Evolutionary conservation across 2,113 vertebrate species (phyloP), one percentile per base, ranked within the genome.

Genomic region (Tympanuchus pallidicinctus): DNA sequence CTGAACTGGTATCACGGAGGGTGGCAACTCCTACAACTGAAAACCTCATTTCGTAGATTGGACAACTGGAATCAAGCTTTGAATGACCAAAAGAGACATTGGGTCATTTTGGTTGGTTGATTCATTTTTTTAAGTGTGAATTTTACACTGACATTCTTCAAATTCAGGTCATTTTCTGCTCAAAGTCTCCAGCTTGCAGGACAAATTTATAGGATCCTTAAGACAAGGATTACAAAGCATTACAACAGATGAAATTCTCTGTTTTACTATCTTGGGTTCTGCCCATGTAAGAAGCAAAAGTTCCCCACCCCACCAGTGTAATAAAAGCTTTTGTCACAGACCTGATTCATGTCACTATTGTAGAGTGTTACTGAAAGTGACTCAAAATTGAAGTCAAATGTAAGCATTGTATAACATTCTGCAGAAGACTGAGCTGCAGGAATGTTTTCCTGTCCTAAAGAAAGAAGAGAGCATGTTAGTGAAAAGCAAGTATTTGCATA

Each of bases 361-460:
- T 98, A 99, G 60, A 99, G 98, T 79, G 98, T 97, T 88, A 99
- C 89, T 21, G 98, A 98, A 11, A 99, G 98, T 36, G 98, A 98
- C 86, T 99, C 98, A 43, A 99, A 98, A 94, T 98, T 98, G 47
- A 99, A 99, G 78, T 96, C 98, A 94, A 99, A 99, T 56, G 97
- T 98, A 13, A 99, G 61, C 0, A 97, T 96, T 74, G 98, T 96
- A 27, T 82, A 93, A 76, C 90, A 89, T 50, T 98, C 97, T 10
- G 87, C 72, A 6, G 95, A 52, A 54, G 95, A 75, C 61, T 96
- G 19, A 56, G 42, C 66, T 8, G 97, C 81, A 65, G 71, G 84
- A 66, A 75, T 11, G 38, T 64, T 17, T 80, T 64, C 52, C 83
- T 96, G 86, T 84, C 83, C 97, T 82, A 71, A 73, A 43, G 63